Conservation (phyloP, 2,113 vertebrate species). For the Sylvia atricapilla region DNA sequence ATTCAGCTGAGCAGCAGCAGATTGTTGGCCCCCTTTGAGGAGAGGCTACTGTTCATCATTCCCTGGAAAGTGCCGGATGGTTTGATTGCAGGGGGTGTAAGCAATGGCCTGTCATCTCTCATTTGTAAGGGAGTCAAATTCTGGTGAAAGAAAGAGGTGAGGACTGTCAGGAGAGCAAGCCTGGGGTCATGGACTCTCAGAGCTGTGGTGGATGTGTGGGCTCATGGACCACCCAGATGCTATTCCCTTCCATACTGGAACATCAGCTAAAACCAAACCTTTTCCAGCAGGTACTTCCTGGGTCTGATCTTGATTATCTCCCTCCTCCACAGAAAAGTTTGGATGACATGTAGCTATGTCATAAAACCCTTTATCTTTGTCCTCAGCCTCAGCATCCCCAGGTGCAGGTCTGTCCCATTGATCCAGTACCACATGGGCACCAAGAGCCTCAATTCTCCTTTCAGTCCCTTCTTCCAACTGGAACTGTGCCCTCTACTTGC, state of each 20-base stretch:
- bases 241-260: background rate
- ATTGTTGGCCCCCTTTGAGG: background rate
- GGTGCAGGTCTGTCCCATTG: background rate
- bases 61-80: background rate
- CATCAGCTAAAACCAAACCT: background rate
- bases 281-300: background rate
- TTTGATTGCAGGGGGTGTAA: background rate
- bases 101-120: background rate
- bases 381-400: background rate
- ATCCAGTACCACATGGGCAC: too few species aligned
- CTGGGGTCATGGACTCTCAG: background rate
- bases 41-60: background rate
- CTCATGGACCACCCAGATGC: background rate
- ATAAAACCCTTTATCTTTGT: background rate
- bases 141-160: background rate
- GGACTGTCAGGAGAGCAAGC: background rate
- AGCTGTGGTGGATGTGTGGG: background rate
- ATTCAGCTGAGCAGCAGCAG: background rate
- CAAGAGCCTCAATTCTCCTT: background rate
- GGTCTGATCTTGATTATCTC: background rate
- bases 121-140: background rate
- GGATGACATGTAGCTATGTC: background rate
- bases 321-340: background rate
- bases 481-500: background rate
- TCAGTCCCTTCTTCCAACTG: background rate